These are phyloP conservation scores for Carabus problematicus DNA, from an alignment of 2,888 invertebrate genomes.

Conservation along the genomic window DNA sequence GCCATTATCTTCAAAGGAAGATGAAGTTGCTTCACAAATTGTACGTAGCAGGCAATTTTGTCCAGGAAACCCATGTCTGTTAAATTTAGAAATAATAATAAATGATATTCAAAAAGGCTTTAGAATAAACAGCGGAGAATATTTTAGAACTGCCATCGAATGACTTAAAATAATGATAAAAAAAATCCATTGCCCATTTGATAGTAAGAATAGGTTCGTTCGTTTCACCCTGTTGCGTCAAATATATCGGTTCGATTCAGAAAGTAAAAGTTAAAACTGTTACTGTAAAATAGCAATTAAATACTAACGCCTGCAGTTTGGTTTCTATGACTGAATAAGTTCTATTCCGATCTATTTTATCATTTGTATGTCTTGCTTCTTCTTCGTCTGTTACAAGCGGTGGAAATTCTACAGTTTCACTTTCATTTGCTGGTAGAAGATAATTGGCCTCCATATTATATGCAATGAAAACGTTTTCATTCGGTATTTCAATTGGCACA, in stretches of 20 bases:
- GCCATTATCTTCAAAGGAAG: constrained; percentile 51
- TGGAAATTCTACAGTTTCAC: constrained; percentile 52
- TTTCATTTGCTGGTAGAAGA: constrained; percentile 64
- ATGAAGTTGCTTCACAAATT: constrained; percentile 54
- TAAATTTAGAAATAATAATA: constrained; percentile 10
- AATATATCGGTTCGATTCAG: too few relatives aligned
- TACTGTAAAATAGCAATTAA: neutral
- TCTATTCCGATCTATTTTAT: constrained; percentile 25
- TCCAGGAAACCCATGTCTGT: constrained; percentile 53
- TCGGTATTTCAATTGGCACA: constrained; percentile 72
- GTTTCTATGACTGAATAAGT: constrained; percentile 42
- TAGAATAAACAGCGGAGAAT: too few relatives aligned
- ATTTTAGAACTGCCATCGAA: too few relatives aligned
- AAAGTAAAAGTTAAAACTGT: constrained; percentile 6
- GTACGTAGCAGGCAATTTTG: constrained; percentile 53
- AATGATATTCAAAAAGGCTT: too few relatives aligned
- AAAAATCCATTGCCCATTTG: neutral
- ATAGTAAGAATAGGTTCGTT: too few relatives aligned
- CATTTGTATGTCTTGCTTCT: constrained; percentile 45
- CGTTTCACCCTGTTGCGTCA: too few relatives aligned
- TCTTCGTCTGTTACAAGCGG: constrained; percentile 48
- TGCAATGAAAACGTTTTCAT: constrained; percentile 73
- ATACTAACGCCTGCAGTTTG: constrained; percentile 44
- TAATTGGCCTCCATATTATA: constrained; percentile 80
- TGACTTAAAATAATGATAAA: too few relatives aligned